Conservation (phyloP, 2,797 vertebrate species). For the Premnoplex brunnescens region DNA sequence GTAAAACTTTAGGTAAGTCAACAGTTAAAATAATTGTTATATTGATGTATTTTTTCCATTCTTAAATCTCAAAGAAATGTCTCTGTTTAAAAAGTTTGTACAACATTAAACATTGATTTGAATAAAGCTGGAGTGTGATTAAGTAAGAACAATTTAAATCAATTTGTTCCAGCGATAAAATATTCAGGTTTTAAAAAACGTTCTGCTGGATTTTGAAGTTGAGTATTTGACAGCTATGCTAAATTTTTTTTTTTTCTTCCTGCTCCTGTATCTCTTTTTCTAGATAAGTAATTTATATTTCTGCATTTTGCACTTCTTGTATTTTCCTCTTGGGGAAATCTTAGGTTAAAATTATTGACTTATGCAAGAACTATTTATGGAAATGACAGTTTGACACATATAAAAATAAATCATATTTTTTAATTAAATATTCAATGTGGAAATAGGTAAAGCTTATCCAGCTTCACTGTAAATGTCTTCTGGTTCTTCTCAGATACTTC, state of each 20-base stretch:
- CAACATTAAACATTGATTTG: background rate
- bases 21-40: background rate
- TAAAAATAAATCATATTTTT: background rate
- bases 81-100: background rate
- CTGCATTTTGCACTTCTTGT: background rate
- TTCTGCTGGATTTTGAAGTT: background rate
- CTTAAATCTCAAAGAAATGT: background rate
- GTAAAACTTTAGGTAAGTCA: conserved; percentile 80
- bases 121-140: background rate
- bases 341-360: background rate
- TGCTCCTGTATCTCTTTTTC: background rate
- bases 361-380: background rate
- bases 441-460: background rate
- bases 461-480: background rate
- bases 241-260: background rate
- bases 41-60: background rate
- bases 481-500: background rate
- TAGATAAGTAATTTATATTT: background rate
- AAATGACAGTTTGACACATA: background rate
- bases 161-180: background rate
- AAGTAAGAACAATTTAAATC: background rate
- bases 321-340: background rate
- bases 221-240: background rate
- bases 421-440: background rate
- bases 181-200: background rate